Base-by-base conservation (phyloP, 1,140 invertebrate species). In the Drosophila teissieri region DNA sequence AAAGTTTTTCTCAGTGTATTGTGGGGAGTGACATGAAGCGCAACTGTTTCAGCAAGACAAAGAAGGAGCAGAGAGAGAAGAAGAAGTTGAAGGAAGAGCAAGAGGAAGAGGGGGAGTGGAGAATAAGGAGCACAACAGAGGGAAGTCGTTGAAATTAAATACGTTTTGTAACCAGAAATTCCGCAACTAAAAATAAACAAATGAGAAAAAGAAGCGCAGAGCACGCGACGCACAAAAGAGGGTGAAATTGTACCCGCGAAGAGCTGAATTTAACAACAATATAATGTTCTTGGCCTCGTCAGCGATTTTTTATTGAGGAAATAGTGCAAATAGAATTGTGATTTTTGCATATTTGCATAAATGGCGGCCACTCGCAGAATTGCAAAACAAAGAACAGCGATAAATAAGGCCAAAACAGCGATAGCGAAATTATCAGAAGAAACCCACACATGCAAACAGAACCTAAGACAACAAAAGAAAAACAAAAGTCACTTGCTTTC, bases 161-260 rank as follows among this genome's bases (percentile, higher is more conserved):
- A 86, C 78, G 56, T 51, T 83, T 74, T 79, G 73, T 76, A 75
- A 89, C 86, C 79, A 64, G 81, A 86, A 88, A 89, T 79, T 88
- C 76, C 63, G 57, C 60, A 69, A 88, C 79, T 83, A 89, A 88
- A 86, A 88, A 88, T 88, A 88, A 86, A 82, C 78, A 79, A 88
- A 78, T 76, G 48, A 65, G 57, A 65, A 64, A 15, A 54, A 37
- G 19, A 79, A 74, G 51, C 53, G 48, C 48, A n/a, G 19, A 55
- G 69, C 53, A 76, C 72, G 62, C 60, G 72, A 60, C 73, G 55
- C 44, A 60, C 51, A 60, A 57, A 51, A 48, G 46, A 44, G 54
- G 34, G 55, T 45, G 55, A 53, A 62, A 64, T 58, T 45, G 14
- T 45, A 73, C 31, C 60, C 49, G 24, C 22, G 40, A 62, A 48